phyloP scores from a whole-genome alignment of 1,140 invertebrate species.

The Nephila pilipes region DNA sequence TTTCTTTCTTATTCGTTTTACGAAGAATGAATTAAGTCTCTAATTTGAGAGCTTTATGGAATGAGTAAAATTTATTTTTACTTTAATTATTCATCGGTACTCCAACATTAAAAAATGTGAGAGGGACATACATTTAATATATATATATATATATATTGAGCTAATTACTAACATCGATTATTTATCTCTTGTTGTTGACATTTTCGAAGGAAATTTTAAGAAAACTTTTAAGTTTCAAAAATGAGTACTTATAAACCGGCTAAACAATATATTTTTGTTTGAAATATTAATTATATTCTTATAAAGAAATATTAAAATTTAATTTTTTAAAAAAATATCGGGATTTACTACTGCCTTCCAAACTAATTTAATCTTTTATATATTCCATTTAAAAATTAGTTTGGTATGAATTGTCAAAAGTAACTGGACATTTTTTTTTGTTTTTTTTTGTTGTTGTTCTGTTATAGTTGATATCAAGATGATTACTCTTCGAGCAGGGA shows the following conservation, averaged over 20 bases:
- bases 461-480: constrained; percentile 19
- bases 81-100: too few relatives aligned
- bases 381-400: not conserved
- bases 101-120: too few relatives aligned
- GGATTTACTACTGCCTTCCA: too few relatives aligned
- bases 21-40: too few relatives aligned
- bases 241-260: not conserved
- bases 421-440: not conserved
- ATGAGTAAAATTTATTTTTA: too few relatives aligned
- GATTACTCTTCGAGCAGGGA: constrained; percentile 82
- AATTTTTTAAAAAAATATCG: not conserved
- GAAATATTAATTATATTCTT: not conserved
- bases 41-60: not conserved
- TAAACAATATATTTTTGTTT: not conserved
- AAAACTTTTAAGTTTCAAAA: not conserved
- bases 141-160: too few relatives aligned
- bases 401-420: not conserved
- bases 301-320: not conserved
- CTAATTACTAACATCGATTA: too few relatives aligned
- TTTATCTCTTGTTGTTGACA: too few relatives aligned
- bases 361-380: too few relatives aligned
- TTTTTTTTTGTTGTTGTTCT: too few relatives aligned
- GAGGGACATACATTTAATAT: too few relatives aligned
- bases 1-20: not conserved
- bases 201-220: too few relatives aligned